These are phyloP conservation scores for Amphimallon solstitiale DNA, from an alignment of 2,888 invertebrate species.

Conservation along the genomic window DNA sequence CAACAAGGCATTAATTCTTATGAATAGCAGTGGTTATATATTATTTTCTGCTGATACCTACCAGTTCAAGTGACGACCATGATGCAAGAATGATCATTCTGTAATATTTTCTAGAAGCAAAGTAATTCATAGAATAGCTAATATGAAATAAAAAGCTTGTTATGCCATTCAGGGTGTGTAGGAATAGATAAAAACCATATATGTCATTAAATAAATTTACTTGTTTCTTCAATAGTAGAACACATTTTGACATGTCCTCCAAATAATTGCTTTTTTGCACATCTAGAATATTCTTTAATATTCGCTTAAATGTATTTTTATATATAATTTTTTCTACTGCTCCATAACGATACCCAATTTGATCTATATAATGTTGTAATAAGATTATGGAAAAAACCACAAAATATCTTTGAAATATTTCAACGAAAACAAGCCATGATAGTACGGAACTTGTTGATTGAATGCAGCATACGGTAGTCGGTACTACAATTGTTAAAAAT, in stretches of 20 bases:
- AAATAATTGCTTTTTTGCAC: neutral
- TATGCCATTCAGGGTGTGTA: slow-evolving; percentile 1
- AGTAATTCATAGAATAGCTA: neutral
- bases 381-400: neutral
- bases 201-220: neutral
- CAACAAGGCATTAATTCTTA: no score
- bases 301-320: neutral
- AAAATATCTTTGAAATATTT: slow-evolving; percentile 1
- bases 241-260: neutral
- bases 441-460: neutral
- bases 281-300: neutral
- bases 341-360: neutral
- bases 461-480: neutral
- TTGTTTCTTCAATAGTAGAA: neutral
- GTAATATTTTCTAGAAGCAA: neutral
- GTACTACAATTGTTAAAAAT: neutral
- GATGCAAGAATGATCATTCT: neutral
- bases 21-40: neutral
- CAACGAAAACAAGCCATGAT: neutral
- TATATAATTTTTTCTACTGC: neutral
- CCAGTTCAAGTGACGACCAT: neutral
- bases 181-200: neutral
- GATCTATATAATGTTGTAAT: neutral
- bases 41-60: neutral
- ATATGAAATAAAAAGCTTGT: neutral